Evolutionary conservation across 2,113 vertebrate species (phyloP).

Genomic region (Ovibos moschatus): DNA sequence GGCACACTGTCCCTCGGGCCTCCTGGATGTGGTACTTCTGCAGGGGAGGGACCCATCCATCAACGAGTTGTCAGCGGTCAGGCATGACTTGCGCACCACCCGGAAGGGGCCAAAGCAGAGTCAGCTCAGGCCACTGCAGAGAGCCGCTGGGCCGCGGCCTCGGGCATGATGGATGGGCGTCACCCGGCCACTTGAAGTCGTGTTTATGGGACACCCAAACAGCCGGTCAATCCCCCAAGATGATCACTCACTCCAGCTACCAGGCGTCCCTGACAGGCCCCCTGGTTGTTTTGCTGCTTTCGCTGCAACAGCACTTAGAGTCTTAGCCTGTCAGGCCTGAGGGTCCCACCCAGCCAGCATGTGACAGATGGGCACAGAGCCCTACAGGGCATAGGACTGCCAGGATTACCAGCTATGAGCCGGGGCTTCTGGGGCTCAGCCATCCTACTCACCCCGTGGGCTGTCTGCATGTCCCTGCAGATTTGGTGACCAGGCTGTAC

Average conservation of each 20-base stretch:
- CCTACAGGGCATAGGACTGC: not conserved
- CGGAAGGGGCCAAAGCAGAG: not conserved
- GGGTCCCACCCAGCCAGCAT: not conserved
- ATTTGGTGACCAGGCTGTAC: not conserved
- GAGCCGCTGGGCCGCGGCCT: not conserved
- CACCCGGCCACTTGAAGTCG: not conserved
- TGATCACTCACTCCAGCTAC: conserved; percentile 65
- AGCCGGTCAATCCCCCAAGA: conserved; percentile 38
- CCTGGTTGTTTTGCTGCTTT: not conserved
- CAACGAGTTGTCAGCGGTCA: not conserved
- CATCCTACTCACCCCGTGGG: too few species aligned
- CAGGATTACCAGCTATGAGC: not conserved
- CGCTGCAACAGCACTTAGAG: conserved; percentile 29
- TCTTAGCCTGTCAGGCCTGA: not conserved
- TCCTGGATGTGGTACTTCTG: not conserved
- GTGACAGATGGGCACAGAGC: conserved; percentile 42
- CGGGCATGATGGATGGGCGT: conserved; percentile 50
- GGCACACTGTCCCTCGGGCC: not conserved
- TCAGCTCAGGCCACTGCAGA: not conserved
- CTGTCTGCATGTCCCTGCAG: too few species aligned
- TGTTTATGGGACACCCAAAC: conserved; percentile 68
- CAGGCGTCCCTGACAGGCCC: conserved; percentile 35
- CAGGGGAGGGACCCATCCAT: not conserved
- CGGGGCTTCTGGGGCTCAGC: not conserved
- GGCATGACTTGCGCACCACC: not conserved